These are phyloP conservation scores for Melipona beecheii DNA, from an alignment of 2,888 invertebrate genomes.

Conservation along the genomic window DNA sequence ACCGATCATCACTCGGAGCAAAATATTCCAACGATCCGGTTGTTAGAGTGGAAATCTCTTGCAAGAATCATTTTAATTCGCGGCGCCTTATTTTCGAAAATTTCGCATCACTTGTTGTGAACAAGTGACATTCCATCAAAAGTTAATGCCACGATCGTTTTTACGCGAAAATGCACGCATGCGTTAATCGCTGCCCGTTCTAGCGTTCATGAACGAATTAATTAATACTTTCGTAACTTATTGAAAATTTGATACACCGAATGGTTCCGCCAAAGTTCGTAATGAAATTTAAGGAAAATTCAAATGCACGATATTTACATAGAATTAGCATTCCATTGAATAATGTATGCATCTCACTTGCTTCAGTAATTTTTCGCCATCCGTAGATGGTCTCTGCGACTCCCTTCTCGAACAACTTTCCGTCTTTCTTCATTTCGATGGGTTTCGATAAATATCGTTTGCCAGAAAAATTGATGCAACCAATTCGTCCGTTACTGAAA, in stretches of 20 bases:
- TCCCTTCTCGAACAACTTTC: neutral
- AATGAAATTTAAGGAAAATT: neutral
- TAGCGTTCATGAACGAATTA: neutral
- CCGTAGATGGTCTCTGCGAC: neutral
- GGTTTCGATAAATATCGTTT: neutral
- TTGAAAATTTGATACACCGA: neutral
- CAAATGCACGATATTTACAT: neutral
- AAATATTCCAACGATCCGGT: neutral
- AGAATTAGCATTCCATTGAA: slow-evolving; percentile 2
- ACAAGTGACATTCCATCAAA: too few species aligned
- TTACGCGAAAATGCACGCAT: neutral
- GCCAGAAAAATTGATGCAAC: neutral
- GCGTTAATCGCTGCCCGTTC: too few species aligned
- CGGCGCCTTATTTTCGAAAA: neutral
- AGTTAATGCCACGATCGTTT: neutral
- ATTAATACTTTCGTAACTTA: neutral
- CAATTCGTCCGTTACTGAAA: neutral
- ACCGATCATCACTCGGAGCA: neutral
- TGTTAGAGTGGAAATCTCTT: neutral
- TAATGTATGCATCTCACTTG: neutral
- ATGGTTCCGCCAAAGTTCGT: neutral
- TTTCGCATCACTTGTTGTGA: too few species aligned
- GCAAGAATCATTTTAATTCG: neutral
- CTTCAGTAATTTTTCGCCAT: neutral
- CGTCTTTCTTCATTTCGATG: neutral